These are phyloP conservation scores for Aphidius colemani DNA, from an alignment of 2,888 invertebrate species.

Conservation along the genomic window DNA sequence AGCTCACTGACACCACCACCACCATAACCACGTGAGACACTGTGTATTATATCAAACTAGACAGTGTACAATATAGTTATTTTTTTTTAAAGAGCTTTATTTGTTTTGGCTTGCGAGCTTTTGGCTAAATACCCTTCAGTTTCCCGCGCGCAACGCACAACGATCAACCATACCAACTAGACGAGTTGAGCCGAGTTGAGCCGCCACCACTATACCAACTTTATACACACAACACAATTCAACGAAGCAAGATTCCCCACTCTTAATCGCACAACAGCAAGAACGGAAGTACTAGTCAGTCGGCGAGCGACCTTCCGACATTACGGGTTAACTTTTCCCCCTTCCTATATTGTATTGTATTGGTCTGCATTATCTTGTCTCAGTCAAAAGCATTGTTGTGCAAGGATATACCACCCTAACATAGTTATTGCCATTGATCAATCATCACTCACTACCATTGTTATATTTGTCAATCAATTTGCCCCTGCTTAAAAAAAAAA, in stretches of 20 bases:
- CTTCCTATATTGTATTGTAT: conserved; percentile 46
- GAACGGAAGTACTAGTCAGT: conserved; percentile 61
- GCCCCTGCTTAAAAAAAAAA: conserved; percentile 5
- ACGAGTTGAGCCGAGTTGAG: conserved; percentile 25
- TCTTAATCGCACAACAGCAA: conserved; percentile 61
- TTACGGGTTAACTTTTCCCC: conserved; percentile 58
- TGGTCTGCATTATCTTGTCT: conserved; percentile 21
- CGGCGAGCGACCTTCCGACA: conserved; percentile 61
- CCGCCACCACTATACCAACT: conserved; percentile 48
- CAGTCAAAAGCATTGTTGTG: conserved; percentile 35
- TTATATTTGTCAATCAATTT: background rate
- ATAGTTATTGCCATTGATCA: conserved; percentile 14
- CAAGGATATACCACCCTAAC: conserved; percentile 26
- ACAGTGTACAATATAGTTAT: background rate
- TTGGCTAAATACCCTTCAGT: conserved; percentile 23
- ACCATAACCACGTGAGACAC: conserved; percentile 13
- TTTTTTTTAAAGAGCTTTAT: too few species aligned
- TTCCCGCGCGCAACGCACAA: conserved; percentile 36
- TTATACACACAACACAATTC: conserved; percentile 60
- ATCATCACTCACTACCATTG: background rate
- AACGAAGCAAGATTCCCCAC: conserved; percentile 55
- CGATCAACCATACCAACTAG: conserved; percentile 24
- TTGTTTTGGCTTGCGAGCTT: conserved; percentile 3
- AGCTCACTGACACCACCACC: background rate
- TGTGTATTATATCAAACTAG: background rate